Conservation (phyloP, 2,888 invertebrate species). For the Cheilosia urbana region DNA sequence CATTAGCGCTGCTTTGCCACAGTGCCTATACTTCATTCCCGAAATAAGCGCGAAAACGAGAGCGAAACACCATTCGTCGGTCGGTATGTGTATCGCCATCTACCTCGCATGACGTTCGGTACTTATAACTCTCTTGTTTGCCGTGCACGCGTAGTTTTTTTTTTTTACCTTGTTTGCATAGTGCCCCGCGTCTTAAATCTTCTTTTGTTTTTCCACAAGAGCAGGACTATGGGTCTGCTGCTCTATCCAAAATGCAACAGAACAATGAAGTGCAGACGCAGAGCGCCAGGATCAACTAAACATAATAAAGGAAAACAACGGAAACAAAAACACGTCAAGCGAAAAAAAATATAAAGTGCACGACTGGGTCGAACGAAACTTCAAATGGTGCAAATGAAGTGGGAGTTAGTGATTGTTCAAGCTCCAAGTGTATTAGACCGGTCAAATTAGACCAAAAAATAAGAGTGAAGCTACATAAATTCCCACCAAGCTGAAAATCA, state of each 20-base stretch:
- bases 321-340: slow-evolving; percentile 3
- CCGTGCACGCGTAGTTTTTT: slow-evolving; percentile 40
- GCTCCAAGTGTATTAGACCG: too few relatives aligned
- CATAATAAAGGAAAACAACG: slow-evolving; percentile 19
- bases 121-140: slow-evolving; percentile 8
- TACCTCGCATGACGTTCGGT: slow-evolving; percentile 8
- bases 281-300: slow-evolving; percentile 61
- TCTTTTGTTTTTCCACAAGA: slow-evolving; percentile 46
- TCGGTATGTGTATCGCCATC: not conserved
- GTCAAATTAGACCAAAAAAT: too few relatives aligned
- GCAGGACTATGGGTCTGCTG: not conserved
- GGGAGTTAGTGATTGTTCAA: too few relatives aligned
- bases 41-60: slow-evolving; percentile 14
- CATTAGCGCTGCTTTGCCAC: slow-evolving; percentile 55
- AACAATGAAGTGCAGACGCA: slow-evolving; percentile 57
- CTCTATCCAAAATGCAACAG: slow-evolving; percentile 53
- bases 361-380: too few relatives aligned
- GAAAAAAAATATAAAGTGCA: not conserved
- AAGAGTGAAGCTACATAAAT: too few relatives aligned
- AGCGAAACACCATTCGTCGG: not conserved
- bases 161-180: slow-evolving; percentile 44
- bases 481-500: too few relatives aligned
- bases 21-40: slow-evolving; percentile 25
- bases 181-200: slow-evolving; percentile 50
- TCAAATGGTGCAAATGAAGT: too few relatives aligned